These are phyloP conservation scores for Drosophila hamatofila DNA, from an alignment of 2,888 invertebrate species.

Conservation along the genomic window DNA sequence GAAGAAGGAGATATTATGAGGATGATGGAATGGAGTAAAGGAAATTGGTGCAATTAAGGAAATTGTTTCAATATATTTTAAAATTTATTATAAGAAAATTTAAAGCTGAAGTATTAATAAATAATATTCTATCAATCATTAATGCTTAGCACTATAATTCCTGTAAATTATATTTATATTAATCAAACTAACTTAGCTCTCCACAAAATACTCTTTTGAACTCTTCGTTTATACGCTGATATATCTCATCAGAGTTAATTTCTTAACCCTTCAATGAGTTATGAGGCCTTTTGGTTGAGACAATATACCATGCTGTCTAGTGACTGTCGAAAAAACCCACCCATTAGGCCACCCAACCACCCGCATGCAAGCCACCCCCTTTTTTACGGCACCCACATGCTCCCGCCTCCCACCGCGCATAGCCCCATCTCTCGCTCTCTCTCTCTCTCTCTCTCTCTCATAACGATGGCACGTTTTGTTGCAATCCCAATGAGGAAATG, in stretches of 20 bases:
- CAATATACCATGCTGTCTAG: conserved; percentile 19
- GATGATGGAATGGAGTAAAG: neutral
- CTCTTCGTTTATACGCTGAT: neutral
- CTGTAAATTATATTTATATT: neutral
- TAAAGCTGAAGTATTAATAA: neutral
- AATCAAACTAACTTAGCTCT: neutral
- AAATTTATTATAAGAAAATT: neutral
- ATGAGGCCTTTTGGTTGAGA: conserved; percentile 12
- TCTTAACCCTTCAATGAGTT: conserved; percentile 29
- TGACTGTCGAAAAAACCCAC: conserved; percentile 23
- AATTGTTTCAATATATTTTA: neutral
- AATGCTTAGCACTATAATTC: neutral
- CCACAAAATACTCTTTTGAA: neutral
- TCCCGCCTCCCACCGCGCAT: conserved; percentile 6
- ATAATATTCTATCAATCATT: too few relatives aligned
- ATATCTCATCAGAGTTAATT: conserved; percentile 5
- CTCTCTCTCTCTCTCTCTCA: conserved; percentile 4
- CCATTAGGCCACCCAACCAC: conserved; percentile 37
- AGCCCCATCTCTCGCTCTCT: neutral
- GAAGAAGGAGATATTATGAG: too few relatives aligned
- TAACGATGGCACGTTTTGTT: conserved; percentile 74
- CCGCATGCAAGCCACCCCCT: conserved; percentile 61
- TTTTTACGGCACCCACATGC: conserved; percentile 37
- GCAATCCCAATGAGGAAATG: conserved; percentile 77
- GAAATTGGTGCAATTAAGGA: neutral